Evolutionary conservation across 2,888 invertebrate species (phyloP).

Genomic region (Eilema sororculum): DNA sequence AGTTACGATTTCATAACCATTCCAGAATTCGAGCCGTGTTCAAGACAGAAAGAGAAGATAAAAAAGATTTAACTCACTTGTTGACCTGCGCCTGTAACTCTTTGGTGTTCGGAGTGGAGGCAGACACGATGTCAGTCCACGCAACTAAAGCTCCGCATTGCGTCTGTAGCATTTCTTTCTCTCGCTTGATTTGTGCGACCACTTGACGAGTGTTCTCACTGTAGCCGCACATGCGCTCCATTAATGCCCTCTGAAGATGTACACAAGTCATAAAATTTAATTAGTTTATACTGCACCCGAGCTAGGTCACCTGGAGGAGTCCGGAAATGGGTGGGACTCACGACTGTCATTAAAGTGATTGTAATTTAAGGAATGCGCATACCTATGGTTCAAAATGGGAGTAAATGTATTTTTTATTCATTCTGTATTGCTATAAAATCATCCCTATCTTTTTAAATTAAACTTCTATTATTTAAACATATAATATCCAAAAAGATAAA

Average conservation of each 20-base stretch:
- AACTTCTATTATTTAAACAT: too few species aligned
- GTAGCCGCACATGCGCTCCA: slow-evolving; percentile 69
- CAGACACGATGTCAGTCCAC: slow-evolving; percentile 47
- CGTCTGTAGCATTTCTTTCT: slow-evolving; percentile 35
- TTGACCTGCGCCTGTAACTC: slow-evolving; percentile 65
- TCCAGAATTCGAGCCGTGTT: neutral
- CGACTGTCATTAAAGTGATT: too few species aligned
- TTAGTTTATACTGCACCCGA: neutral
- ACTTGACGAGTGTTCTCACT: slow-evolving; percentile 60
- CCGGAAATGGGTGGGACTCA: too few species aligned
- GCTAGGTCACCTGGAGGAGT: too few species aligned
- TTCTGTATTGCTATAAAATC: too few species aligned
- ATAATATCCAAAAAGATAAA: too few species aligned
- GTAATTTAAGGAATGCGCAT: too few species aligned
- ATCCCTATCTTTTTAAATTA: too few species aligned
- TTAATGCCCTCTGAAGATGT: slow-evolving; percentile 67
- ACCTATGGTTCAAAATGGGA: too few species aligned
- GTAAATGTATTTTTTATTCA: too few species aligned
- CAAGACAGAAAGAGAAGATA: neutral
- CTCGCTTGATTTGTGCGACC: slow-evolving; percentile 60
- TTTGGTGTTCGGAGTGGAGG: slow-evolving; percentile 35
- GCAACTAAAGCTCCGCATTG: slow-evolving; percentile 57
- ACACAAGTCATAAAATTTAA: too few species aligned
- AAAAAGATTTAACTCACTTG: slow-evolving; percentile 55
- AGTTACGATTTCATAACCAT: too few species aligned